phyloP scores from a whole-genome alignment of 2,888 invertebrate species.

The Diarsia rubi region DNA sequence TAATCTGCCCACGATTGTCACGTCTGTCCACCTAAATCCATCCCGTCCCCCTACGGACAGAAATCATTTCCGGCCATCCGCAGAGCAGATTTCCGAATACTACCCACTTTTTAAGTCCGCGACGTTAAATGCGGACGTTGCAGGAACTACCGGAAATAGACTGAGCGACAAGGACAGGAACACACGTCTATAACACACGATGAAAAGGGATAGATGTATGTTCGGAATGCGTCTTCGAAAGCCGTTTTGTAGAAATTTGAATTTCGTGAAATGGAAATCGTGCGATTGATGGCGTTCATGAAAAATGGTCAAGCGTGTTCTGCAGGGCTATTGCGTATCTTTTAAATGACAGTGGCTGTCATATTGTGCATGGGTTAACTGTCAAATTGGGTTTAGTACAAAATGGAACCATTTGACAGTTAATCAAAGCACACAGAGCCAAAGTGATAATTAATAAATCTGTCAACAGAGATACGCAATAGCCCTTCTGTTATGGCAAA shows the following conservation, averaged over 20 bases:
- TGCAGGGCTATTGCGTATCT: too few relatives aligned
- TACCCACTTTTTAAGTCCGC: constrained; percentile 88
- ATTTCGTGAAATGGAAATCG: constrained; percentile 68
- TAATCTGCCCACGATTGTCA: constrained; percentile 65
- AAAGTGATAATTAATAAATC: too few relatives aligned
- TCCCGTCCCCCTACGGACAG: constrained; percentile 78
- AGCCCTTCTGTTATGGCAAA: not conserved
- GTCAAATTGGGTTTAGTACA: too few relatives aligned
- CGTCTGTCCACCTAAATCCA: constrained; percentile 70
- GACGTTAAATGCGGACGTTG: constrained; percentile 83
- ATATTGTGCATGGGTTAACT: too few relatives aligned
- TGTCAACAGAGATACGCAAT: too few relatives aligned
- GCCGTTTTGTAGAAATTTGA: constrained; percentile 69
- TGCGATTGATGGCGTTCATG: constrained; percentile 59
- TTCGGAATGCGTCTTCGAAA: constrained; percentile 54
- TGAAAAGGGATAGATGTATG: constrained; percentile 69
- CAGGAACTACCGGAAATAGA: constrained; percentile 88
- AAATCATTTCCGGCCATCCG: constrained; percentile 88
- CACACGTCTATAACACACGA: constrained; percentile 65
- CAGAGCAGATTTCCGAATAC: constrained; percentile 83
- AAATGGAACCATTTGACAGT: too few relatives aligned
- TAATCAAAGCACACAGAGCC: too few relatives aligned
- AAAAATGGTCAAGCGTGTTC: constrained; percentile 58
- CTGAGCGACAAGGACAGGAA: constrained; percentile 82
- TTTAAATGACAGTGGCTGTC: too few relatives aligned